Base-by-base conservation (phyloP, 2,888 invertebrate genomes). In the Brachyptera putata region DNA sequence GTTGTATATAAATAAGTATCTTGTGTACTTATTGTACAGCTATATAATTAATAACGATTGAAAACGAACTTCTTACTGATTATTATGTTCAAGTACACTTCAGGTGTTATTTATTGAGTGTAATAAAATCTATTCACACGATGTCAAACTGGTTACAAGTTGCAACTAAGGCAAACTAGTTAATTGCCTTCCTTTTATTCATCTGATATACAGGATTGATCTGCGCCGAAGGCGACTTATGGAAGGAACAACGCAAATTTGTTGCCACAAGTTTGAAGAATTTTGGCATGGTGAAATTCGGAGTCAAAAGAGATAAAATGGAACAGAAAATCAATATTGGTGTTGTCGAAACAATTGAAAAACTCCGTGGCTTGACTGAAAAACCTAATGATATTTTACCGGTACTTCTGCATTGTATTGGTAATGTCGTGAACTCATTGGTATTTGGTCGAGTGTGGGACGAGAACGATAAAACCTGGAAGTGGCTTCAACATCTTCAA, bases 181-280 rank as follows among this genome's bases (percentile, higher is more conserved):
- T n/a, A n/a, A n/a, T n/a, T n/a, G n/a, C n/a, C n/a, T n/a, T n/a
- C n/a, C n/a, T n/a, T n/a, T n/a, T n/a, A n/a, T n/a, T n/a, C n/a
- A n/a, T n/a, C n/a, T n/a, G n/a, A n/a, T n/a, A n/a, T n/a, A n/a
- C 71, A 93, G 93, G 93, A 63, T 76, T 94, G 21, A 87, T 93
- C 68, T 89, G 90, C 67, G 84, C 92, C 1, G 87, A 91, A 72
- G 92, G 91, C 1, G 80, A 80, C 1, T 74, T 87, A 14, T 94
- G 93, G 93, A 86, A 82, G 71, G 88, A 91, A 68, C 92, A 93
- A 69, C 80, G 93, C 61, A 85, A 84, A 68, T 85, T 90, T 68
- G 81, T 87, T 1, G 79, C 83, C 13, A 77, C 79, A n/a, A 87
- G 85, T 76, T 75, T 94, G 3, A 86, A 87, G 71, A 81, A 82